Conservation (phyloP, 2,888 invertebrate species). For the Oscheius onirici region DNA sequence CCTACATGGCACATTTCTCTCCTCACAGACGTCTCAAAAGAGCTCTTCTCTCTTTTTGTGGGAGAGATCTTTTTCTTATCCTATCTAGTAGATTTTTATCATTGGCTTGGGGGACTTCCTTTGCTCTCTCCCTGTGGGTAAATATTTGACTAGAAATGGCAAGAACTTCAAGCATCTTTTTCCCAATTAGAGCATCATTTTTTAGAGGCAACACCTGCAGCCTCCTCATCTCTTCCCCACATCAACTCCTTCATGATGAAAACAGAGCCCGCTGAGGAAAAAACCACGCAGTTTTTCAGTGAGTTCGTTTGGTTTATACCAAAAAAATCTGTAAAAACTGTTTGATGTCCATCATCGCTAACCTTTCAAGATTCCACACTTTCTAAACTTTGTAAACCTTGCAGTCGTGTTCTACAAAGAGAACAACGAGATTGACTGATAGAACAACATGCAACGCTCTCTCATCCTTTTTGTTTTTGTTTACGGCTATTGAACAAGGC, state of each 20-base stretch:
- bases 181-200: neutral
- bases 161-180: neutral
- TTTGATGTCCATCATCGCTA: no score
- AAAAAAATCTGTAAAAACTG: no score
- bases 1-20: constrained; percentile 27
- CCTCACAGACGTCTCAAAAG: constrained; percentile 9
- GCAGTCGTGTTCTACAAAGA: no score
- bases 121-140: neutral
- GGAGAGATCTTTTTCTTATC: no score
- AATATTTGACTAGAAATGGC: constrained; percentile 12
- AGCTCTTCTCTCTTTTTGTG: neutral
- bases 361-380: no score
- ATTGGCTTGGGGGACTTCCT: neutral
- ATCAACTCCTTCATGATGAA: constrained; percentile 37
- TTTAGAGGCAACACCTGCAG: neutral
- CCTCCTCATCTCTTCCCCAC: constrained; percentile 20
- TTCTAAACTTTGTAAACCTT: no score
- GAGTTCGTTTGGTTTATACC: no score
- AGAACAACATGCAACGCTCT: no score
- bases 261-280: constrained; percentile 27
- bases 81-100: no score
- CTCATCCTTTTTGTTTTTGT: no score
- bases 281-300: constrained; percentile 18
- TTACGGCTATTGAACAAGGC: neutral
- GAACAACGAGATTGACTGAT: no score